Base-by-base conservation (phyloP, 2,113 vertebrate species). In the Neolamprologus cancellatus region DNA sequence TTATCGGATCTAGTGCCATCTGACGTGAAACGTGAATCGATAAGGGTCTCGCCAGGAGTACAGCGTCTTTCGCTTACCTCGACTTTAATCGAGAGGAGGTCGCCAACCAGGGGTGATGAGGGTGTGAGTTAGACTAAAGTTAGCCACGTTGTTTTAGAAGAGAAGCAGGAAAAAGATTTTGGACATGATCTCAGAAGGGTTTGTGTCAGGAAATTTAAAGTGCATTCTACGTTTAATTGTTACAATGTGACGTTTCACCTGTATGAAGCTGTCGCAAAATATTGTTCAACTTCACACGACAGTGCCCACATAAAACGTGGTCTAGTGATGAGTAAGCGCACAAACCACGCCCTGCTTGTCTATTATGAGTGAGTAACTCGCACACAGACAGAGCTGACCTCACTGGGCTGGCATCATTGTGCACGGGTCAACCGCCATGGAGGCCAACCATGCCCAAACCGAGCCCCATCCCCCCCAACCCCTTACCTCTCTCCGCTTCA, bases 401-500 rank as follows among this genome's bases (percentile, higher is more conserved):
- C 55, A 13, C 86, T 89, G 28, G 79, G 74, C 87, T 89, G 79
- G 86, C 84, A 90, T 88, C 69, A 85, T 92, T 94, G 64, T 86
- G 82, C 84, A 91, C 13, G 87, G 91, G 90, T 91, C 92, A 93
- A 15, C 85, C 89, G 9, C 66, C 79, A 83, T 4, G 71, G 61
- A 88, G 79, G 88, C 79, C 53, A 1, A 76, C 78, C 69, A 66
- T 66, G 85, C 86, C 90, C 83, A 83, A 92, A 87, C 81, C 48
- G 25, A 57, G 54, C 81, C 88, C 90, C 78, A 84, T 79, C 55
- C 87, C 91, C 32, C 90, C 90, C 78, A 74, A 78, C 87, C 91
- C 91, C 90, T 69, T 44, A 25, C 85, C 81, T 84, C 84, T 74
- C 78, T 88, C 36, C 57, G 83, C 94, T 91, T 88, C 93, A 93